Evolutionary conservation across 2,888 invertebrate genomes (phyloP).

Genomic region (Lymantria monacha): DNA sequence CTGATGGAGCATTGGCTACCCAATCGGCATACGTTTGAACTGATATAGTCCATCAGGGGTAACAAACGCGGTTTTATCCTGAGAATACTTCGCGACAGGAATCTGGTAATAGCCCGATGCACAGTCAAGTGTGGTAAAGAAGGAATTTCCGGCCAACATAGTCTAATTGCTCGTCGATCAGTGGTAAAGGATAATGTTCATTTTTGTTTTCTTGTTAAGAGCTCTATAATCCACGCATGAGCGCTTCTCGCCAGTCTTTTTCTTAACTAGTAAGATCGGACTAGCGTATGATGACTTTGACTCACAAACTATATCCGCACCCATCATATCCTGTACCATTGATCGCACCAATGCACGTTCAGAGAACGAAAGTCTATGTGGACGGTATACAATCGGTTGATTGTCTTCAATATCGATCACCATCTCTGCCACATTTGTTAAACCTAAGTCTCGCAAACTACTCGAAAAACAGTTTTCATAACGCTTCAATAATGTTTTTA

Average conservation of each 20-base stretch:
- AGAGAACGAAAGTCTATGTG: neutral
- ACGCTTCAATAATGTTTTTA: slow-evolving; percentile 1
- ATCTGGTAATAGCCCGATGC: slow-evolving; percentile 36
- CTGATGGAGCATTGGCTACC: slow-evolving; percentile 27
- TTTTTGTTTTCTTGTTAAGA: slow-evolving; percentile 20
- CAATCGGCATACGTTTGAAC: slow-evolving; percentile 30
- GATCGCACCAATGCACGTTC: neutral
- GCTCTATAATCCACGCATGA: slow-evolving; percentile 29
- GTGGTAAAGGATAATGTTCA: slow-evolving; percentile 24
- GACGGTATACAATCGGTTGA: neutral
- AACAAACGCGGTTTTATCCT: slow-evolving; percentile 33
- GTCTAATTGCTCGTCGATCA: slow-evolving; percentile 29
- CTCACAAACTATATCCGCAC: slow-evolving; percentile 19
- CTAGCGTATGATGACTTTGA: slow-evolving; percentile 26
- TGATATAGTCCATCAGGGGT: slow-evolving; percentile 32
- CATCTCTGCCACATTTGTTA: slow-evolving; percentile 4
- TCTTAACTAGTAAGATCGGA: slow-evolving; percentile 29
- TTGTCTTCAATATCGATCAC: neutral
- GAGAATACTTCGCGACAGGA: slow-evolving; percentile 17
- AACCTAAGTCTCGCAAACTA: slow-evolving; percentile 5
- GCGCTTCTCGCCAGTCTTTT: slow-evolving; percentile 28
- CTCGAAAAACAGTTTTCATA: slow-evolving; percentile 12
- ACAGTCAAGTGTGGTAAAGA: slow-evolving; percentile 22
- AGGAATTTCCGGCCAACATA: slow-evolving; percentile 16
- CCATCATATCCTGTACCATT: slow-evolving; percentile 29